These are phyloP conservation scores for Tinea semifulvella DNA, from an alignment of 2,888 invertebrate species.

Conservation along the genomic window DNA sequence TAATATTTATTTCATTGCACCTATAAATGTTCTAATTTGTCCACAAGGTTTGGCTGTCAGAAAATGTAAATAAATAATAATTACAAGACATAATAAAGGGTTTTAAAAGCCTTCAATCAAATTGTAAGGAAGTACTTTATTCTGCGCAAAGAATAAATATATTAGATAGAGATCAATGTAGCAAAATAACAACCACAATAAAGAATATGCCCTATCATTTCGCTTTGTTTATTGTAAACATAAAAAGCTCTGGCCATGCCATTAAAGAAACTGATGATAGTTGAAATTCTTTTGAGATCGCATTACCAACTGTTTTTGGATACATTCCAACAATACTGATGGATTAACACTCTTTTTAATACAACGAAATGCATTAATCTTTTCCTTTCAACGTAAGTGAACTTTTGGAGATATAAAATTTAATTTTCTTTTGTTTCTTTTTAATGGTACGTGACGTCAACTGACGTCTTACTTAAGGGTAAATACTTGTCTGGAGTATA, in stretches of 20 bases:
- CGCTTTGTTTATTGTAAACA: conserved; percentile 6
- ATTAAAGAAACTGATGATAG: conserved; percentile 12
- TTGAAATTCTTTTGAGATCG: conserved; percentile 10
- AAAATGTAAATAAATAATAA: too few species aligned
- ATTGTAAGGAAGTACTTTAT: too few species aligned
- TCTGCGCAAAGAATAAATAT: too few species aligned
- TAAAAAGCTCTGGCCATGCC: conserved; percentile 3
- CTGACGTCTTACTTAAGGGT: too few species aligned
- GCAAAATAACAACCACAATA: not conserved
- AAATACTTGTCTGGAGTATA: too few species aligned
- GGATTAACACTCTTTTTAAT: conserved; percentile 30
- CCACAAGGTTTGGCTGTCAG: too few species aligned
- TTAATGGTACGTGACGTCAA: not conserved
- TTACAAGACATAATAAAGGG: too few species aligned
- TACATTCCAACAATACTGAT: conserved; percentile 31
- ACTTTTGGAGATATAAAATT: not conserved
- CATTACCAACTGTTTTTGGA: conserved; percentile 26
- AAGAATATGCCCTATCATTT: not conserved
- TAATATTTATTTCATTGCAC: too few species aligned
- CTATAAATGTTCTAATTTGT: too few species aligned
- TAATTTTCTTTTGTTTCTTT: not conserved
- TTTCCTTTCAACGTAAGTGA: conserved; percentile 12
- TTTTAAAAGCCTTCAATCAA: too few species aligned
- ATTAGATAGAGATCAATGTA: not conserved
- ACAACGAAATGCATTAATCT: conserved; percentile 33